These are phyloP conservation scores for Microplitis manilae DNA, from an alignment of 2,888 invertebrate genomes.

Conservation along the genomic window DNA sequence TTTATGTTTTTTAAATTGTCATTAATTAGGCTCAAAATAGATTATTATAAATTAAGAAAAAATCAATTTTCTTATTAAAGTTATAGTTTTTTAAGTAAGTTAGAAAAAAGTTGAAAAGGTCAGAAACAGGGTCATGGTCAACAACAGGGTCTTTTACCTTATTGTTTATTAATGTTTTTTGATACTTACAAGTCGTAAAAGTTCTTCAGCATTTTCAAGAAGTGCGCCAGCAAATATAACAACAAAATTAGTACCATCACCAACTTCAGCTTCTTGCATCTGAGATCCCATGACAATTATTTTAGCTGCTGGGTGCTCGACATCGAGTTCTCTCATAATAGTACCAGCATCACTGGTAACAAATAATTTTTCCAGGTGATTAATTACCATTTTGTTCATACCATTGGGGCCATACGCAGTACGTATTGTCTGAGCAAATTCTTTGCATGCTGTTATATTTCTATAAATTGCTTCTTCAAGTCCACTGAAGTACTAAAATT, in stretches of 20 bases:
- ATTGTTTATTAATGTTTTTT: not conserved
- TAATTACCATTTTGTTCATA: slow-evolving; percentile 99
- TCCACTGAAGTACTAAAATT: slow-evolving; percentile 76
- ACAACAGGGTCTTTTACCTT: too few relatives aligned
- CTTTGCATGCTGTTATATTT: slow-evolving; percentile 96
- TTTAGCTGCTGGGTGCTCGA: slow-evolving; percentile 99
- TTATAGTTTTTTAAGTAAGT: too few relatives aligned
- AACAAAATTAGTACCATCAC: slow-evolving; percentile 99
- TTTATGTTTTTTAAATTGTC: too few relatives aligned
- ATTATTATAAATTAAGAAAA: too few relatives aligned
- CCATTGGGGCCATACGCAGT: slow-evolving; percentile 99
- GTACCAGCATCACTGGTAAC: slow-evolving; percentile 99
- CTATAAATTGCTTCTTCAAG: slow-evolving; percentile 97
- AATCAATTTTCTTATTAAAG: too few relatives aligned
- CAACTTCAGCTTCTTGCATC: slow-evolving; percentile 99
- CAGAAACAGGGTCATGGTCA: too few relatives aligned
- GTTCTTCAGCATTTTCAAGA: slow-evolving; percentile 91
- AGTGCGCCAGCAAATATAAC: slow-evolving; percentile 95
- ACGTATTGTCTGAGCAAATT: slow-evolving; percentile 92
- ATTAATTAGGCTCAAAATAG: too few relatives aligned
- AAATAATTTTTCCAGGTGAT: slow-evolving; percentile 98
- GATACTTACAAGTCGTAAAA: slow-evolving; percentile 82
- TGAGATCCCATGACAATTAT: slow-evolving; percentile 96
- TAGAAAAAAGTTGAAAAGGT: too few relatives aligned
- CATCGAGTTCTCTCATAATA: slow-evolving; percentile 94